These are phyloP conservation scores for Agelas oroides DNA, from an alignment of 37 sponge, comb jelly and placozoan species.

Conservation along the genomic window DNA sequence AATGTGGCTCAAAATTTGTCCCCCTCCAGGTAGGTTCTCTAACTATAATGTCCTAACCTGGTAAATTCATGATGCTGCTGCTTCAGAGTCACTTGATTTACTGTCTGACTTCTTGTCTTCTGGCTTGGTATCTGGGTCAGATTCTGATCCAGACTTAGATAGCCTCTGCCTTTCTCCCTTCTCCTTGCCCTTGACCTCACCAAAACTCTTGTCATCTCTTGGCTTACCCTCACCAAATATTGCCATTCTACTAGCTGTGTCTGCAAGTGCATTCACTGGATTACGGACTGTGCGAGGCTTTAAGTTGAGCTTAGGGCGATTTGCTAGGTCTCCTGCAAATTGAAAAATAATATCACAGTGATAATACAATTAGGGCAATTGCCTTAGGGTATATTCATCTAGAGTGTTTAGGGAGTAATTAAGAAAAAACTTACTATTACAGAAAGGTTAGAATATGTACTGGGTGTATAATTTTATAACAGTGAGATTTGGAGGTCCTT, in stretches of 20 bases:
- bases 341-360: background rate
- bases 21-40: no score
- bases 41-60: no score
- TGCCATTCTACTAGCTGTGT: conserved; percentile 34
- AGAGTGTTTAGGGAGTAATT: background rate
- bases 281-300: conserved; percentile 80
- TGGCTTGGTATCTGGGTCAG: no score
- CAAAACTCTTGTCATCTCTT: conserved; percentile 68
- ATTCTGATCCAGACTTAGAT: no score
- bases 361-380: background rate
- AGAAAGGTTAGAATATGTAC: background rate
- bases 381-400: background rate
- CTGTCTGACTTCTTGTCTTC: no score
- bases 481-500: no score
- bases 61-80: no score
- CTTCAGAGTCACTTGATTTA: no score
- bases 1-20: no score
- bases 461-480: background rate
- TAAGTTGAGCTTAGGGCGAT: conserved; percentile 85
- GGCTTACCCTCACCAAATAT: conserved; percentile 91
- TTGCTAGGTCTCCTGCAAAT: conserved; percentile 68
- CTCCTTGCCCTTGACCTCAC: background rate
- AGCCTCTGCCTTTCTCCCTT: no score
- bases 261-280: conserved; percentile 68
- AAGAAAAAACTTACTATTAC: background rate